phyloP scores from a whole-genome alignment of 2,113 vertebrate genomes.

The Todiramphus saurophagus region DNA sequence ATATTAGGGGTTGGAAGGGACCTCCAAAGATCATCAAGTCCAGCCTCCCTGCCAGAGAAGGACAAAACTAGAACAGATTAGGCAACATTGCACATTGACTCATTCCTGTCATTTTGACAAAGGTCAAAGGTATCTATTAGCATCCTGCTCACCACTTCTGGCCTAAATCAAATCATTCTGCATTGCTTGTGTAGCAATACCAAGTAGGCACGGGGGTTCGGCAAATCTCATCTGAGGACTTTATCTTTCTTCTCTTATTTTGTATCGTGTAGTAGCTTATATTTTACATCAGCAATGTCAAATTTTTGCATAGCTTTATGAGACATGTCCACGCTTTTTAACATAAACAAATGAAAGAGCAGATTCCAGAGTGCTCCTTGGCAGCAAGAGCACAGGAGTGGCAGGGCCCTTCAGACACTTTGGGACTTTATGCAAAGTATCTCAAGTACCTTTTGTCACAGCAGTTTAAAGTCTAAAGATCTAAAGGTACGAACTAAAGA shows the following conservation, averaged over 20 bases:
- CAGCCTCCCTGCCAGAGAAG: too few species aligned
- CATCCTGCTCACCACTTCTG: neutral
- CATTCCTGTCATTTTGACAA: neutral
- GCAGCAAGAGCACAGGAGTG: neutral
- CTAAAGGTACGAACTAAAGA: neutral
- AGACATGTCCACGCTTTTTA: neutral
- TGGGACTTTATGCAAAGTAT: neutral
- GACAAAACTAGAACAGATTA: too few species aligned
- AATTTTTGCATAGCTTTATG: neutral
- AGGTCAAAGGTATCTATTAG: neutral
- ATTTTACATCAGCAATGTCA: neutral
- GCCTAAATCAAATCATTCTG: neutral
- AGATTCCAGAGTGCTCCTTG: neutral
- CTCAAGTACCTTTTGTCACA: neutral
- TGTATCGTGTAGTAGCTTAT: neutral
- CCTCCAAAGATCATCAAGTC: too few species aligned
- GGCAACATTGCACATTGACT: neutral
- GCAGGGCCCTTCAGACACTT: neutral
- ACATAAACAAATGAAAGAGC: neutral
- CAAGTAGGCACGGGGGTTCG: neutral
- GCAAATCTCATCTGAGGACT: neutral
- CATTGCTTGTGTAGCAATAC: neutral
- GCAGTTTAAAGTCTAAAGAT: neutral
- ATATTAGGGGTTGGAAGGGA: too few species aligned
- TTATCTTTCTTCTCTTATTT: neutral